Evolutionary conservation across 2,888 invertebrate species (phyloP).

Genomic region (Stenurella melanura): DNA sequence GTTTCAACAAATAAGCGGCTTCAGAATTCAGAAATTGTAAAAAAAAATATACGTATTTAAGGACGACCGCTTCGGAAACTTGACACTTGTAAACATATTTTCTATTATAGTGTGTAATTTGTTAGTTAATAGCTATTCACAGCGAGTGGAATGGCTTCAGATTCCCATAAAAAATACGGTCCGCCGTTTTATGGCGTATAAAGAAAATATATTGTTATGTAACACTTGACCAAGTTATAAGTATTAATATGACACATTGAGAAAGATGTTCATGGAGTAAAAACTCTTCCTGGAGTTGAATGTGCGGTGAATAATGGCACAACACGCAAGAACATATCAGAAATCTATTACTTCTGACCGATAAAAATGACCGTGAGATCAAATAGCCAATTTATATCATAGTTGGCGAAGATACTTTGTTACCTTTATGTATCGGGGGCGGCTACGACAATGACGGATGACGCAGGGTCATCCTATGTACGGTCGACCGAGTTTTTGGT

Average conservation of each 20-base stretch:
- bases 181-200: not conserved
- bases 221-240: slow-evolving; percentile 45
- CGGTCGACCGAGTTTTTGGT: slow-evolving; percentile 60
- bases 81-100: not conserved
- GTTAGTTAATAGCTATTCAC: not conserved
- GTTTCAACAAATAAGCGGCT: too few species aligned
- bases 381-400: slow-evolving; percentile 67
- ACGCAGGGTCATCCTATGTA: slow-evolving; percentile 58
- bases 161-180: not conserved
- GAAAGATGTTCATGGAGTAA: slow-evolving; percentile 52
- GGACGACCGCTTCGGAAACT: too few species aligned
- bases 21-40: too few species aligned
- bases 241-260: slow-evolving; percentile 51
- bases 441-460: slow-evolving; percentile 65
- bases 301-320: slow-evolving; percentile 62
- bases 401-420: slow-evolving; percentile 62
- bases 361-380: slow-evolving; percentile 67
- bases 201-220: slow-evolving; percentile 31
- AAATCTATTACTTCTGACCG: slow-evolving; percentile 65
- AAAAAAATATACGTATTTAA: too few species aligned
- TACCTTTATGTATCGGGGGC: slow-evolving; percentile 66
- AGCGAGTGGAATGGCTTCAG: not conserved
- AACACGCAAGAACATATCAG: slow-evolving; percentile 63
- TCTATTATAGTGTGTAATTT: not conserved
- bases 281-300: slow-evolving; percentile 54